These are phyloP conservation scores for Cheilosia impressa DNA, from an alignment of 2,888 invertebrate genomes.

Conservation along the genomic window DNA sequence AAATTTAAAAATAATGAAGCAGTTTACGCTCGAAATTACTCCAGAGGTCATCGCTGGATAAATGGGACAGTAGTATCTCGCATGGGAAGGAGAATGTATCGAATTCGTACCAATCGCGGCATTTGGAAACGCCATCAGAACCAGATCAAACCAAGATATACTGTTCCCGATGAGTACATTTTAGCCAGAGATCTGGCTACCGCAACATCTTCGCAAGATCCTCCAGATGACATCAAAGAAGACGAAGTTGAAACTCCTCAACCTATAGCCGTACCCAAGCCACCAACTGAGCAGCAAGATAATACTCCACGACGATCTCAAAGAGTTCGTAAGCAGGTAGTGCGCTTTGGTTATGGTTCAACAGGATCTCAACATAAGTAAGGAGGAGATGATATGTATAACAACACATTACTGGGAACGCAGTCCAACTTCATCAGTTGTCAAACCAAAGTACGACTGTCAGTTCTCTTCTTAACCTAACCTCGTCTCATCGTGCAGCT, in stretches of 20 bases:
- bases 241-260: not conserved
- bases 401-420: not conserved
- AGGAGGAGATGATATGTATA: not conserved
- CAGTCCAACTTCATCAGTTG: too few species aligned
- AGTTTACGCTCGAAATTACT: not conserved
- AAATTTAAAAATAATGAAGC: not conserved
- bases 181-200: not conserved
- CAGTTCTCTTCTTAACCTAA: too few species aligned
- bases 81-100: not conserved
- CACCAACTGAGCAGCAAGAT: not conserved
- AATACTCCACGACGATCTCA: slow-evolving; percentile 1
- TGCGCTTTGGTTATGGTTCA: not conserved
- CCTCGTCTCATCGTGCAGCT: too few species aligned
- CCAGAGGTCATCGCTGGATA: not conserved
- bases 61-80: not conserved
- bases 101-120: not conserved
- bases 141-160: not conserved
- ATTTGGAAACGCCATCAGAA: not conserved
- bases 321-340: not conserved
- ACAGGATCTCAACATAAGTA: not conserved
- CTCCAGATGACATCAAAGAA: not conserved
- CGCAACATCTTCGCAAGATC: too few species aligned
- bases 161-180: not conserved
- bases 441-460: too few species aligned
- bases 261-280: not conserved